A percentile compares a stretch with the other conserved stretches of the same genome.
These are phyloP conservation scores for Ivindomyrus marchei DNA, from an alignment of 2,113 vertebrate genomes.

Conservation along the genomic window DNA sequence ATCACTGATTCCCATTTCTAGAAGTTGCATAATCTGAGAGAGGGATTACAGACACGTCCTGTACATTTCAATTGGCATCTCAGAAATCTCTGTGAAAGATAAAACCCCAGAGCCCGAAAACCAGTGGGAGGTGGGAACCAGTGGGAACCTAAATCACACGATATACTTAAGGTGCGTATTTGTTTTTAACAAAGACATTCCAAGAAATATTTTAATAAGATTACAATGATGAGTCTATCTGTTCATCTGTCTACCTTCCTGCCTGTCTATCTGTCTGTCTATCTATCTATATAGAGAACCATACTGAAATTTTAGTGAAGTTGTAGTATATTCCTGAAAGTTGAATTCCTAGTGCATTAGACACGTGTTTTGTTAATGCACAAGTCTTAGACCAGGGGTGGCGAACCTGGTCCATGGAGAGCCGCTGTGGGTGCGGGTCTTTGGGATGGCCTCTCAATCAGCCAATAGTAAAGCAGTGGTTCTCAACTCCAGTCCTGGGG, in stretches of 20 bases:
- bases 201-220: background rate
- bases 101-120: background rate
- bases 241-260: background rate
- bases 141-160: background rate
- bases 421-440: too few relatives aligned
- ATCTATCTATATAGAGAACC: background rate
- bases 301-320: background rate
- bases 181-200: background rate
- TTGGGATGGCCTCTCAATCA: too few relatives aligned
- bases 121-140: background rate
- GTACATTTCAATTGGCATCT: constrained; percentile 2
- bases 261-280: background rate
- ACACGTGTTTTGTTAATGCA: background rate
- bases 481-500: too few relatives aligned
- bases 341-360: background rate
- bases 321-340: background rate
- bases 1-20: background rate
- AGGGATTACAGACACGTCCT: constrained; percentile 17
- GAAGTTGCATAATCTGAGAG: constrained; percentile 13
- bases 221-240: background rate
- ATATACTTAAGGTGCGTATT: too few relatives aligned
- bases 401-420: too few relatives aligned
- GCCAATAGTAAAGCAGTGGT: too few relatives aligned
- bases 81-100: constrained; percentile 10
- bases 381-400: background rate